A percentile compares a stretch with the other conserved stretches of the same genome.
These are phyloP conservation scores for Apamea epomidion DNA, from an alignment of 2,888 invertebrate genomes.

Conservation along the genomic window DNA sequence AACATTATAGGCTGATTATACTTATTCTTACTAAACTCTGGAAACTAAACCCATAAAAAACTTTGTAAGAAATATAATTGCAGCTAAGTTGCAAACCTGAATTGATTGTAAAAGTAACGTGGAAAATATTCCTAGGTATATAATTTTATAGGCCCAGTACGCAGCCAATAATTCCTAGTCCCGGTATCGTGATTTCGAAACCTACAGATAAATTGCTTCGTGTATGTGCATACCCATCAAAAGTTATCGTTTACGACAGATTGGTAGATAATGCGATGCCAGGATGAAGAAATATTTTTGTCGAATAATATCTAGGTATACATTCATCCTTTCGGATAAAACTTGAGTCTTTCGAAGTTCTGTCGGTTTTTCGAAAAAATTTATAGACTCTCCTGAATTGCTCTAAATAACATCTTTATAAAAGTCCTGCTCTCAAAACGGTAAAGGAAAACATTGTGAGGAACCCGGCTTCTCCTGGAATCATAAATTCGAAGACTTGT, in stretches of 20 bases:
- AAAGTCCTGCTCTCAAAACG: background rate
- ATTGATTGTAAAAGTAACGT: constrained; percentile 8
- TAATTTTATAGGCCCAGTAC: constrained; percentile 30
- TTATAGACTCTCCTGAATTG: background rate
- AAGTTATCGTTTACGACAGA: constrained; percentile 50
- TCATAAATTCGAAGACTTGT: background rate
- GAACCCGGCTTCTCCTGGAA: too few species aligned
- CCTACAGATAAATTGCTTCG: constrained; percentile 42
- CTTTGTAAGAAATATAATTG: background rate
- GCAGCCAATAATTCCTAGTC: constrained; percentile 7
- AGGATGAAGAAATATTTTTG: constrained; percentile 50
- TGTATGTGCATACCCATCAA: constrained; percentile 54
- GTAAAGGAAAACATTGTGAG: background rate
- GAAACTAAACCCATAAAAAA: constrained; percentile 4
- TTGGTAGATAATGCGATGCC: constrained; percentile 33
- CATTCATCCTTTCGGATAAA: background rate
- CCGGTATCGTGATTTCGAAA: constrained; percentile 41
- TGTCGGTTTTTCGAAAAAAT: background rate
- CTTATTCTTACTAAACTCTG: background rate
- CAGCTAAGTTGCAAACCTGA: constrained; percentile 10
- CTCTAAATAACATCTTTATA: background rate
- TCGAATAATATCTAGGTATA: background rate
- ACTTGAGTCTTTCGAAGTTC: background rate
- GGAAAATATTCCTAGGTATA: background rate
- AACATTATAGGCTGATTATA: background rate